Conservation (phyloP, 2,888 invertebrate genomes). For the Smittia aterrima region DNA sequence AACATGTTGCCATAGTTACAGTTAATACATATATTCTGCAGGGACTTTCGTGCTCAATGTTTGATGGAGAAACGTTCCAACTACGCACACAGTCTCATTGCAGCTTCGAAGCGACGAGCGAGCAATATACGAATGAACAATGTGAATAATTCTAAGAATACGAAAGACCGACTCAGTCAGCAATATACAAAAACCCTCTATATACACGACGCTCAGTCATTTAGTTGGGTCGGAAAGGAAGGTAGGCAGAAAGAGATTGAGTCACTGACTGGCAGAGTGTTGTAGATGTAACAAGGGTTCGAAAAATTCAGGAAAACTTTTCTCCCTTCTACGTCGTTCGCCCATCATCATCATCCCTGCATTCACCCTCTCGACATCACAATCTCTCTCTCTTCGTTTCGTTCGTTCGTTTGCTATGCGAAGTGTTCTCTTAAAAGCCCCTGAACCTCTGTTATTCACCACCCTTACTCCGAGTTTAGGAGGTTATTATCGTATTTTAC, state of each 20-base stretch:
- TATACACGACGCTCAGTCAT: slow-evolving; percentile 27
- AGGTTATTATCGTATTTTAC: slow-evolving; percentile 40
- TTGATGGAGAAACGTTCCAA: slow-evolving; percentile 33
- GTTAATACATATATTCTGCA: slow-evolving; percentile 42
- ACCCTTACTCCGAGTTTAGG: slow-evolving; percentile 38
- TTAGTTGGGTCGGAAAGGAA: slow-evolving; percentile 38
- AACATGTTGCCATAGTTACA: slow-evolving; percentile 41
- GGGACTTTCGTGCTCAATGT: slow-evolving; percentile 37
- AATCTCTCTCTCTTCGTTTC: background rate
- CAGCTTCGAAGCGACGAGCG: slow-evolving; percentile 15
- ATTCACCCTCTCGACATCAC: slow-evolving; percentile 15
- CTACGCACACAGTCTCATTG: background rate
- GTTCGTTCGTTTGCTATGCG: background rate
- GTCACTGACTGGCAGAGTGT: slow-evolving; percentile 23
- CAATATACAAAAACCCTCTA: slow-evolving; percentile 17
- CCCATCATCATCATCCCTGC: slow-evolving; percentile 21
- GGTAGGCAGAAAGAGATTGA: slow-evolving; percentile 37
- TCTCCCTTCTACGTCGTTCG: background rate
- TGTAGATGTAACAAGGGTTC: background rate
- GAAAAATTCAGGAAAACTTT: slow-evolving; percentile 9
- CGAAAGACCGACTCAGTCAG: slow-evolving; percentile 32
- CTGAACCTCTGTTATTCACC: slow-evolving; percentile 32
- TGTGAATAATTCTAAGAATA: slow-evolving; percentile 41
- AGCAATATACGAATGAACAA: slow-evolving; percentile 32
- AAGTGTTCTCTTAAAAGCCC: slow-evolving; percentile 4